Base-by-base conservation (phyloP, 1,140 invertebrate genomes). In the Chironomus tepperi region DNA sequence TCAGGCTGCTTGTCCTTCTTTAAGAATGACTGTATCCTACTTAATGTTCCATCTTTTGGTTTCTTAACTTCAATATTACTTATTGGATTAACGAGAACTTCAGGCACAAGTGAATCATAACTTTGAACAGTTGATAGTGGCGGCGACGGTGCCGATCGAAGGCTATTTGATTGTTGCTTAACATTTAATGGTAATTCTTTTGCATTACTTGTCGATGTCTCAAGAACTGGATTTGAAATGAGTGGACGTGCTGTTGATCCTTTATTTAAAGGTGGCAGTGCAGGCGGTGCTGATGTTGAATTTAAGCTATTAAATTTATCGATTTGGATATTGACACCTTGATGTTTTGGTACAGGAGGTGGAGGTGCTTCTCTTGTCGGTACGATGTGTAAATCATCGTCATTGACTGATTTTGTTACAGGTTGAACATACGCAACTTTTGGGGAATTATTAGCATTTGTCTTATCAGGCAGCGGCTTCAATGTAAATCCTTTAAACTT, bases 401-500 rank as follows among this genome's bases (percentile, higher is more conserved):
- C 19, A 19, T 70, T 70, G 15, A 77, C 77, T 72, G 73, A 43
- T 73, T 80, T 78, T 0, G 79, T 78, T 16, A 76, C 75, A n/a
- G 81, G 81, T 67, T 82, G 81, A 43, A 82, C 81, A 76, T 79
- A 82, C 16, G 81, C 81, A 72, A 82, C 80, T 76, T 82, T 82
- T n/a, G 81, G 79, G 0, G 75, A 80, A 67, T 75, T 80, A 67
- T 79, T 78, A 42, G 81, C 79, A 74, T 78, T 78, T 0, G 76
- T 75, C 1, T 79, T 80, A 73, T 80, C 79, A 74, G 79, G 80
- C n/a, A 93, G 83, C 0, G 91, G 91, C 0, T 88, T 88, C 34
- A 93, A 85, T 1, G 89, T 89, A 80, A 93, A 94, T 0, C 92
- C 92, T 83, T 93, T 93, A 82, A 93, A 94, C 76, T 93, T 90